phyloP scores from a whole-genome alignment of 2,113 vertebrate species.

The Chitala chitala region DNA sequence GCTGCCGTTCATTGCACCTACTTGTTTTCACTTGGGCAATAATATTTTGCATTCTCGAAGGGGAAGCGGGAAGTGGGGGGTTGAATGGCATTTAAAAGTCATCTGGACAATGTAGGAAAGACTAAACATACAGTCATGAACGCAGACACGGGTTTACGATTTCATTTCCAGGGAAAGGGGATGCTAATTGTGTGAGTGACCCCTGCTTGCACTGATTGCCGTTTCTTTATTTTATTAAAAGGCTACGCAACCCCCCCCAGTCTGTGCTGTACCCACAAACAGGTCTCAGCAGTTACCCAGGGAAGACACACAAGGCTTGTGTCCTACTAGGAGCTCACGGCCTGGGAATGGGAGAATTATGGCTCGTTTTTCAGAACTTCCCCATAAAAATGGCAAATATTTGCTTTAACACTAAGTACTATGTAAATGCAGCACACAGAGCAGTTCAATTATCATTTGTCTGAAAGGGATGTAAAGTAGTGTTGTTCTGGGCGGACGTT shows the following conservation, averaged over 20 bases:
- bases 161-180: conserved; percentile 35
- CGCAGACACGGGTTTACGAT: not conserved
- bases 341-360: conserved; percentile 36
- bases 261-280: not conserved
- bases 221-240: not conserved
- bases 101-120: conserved; percentile 14
- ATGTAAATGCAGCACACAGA: conserved; percentile 45
- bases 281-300: conserved; percentile 33
- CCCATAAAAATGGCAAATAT: conserved; percentile 57
- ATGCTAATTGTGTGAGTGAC: not conserved
- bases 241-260: no score
- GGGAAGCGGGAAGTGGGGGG: conserved; percentile 45
- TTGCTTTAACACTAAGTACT: conserved; percentile 54
- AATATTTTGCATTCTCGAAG: conserved; percentile 40
- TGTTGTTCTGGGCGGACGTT: conserved; percentile 1
- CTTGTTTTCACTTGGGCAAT: conserved; percentile 29
- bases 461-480: conserved; percentile 34
- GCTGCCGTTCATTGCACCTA: not conserved
- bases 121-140: conserved; percentile 42
- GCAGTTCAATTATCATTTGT: conserved; percentile 30
- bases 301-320: conserved; percentile 27
- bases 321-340: conserved; percentile 23
- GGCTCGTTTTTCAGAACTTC: conserved; percentile 51
- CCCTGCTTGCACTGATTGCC: not conserved
- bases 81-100: conserved; percentile 51